phyloP scores from a whole-genome alignment of 2,797 vertebrate genomes.

The Dicrostonyx torquatus region DNA sequence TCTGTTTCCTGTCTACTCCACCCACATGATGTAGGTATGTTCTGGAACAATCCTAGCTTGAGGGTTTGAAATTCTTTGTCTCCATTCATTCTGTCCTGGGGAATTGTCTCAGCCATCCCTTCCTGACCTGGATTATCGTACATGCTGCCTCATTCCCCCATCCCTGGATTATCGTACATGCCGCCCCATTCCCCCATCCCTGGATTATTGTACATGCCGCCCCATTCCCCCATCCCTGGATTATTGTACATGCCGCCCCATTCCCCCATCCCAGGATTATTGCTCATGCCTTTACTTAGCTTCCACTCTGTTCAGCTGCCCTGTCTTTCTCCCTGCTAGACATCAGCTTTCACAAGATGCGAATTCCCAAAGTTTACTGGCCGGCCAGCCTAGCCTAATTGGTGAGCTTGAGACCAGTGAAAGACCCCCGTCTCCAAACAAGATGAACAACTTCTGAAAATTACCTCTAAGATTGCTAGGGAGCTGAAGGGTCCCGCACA shows the following conservation, averaged over 20 bases:
- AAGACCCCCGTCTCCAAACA: neutral
- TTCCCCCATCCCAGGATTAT: accelerated
- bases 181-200: no score
- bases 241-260: no score
- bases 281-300: neutral
- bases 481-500: neutral
- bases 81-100: neutral
- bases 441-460: neutral
- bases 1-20: neutral
- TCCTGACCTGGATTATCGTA: neutral
- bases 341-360: neutral
- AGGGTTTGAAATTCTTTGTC: neutral
- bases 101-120: neutral
- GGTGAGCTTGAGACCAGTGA: neutral
- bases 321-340: neutral
- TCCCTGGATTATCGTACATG: no score
- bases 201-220: no score
- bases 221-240: no score
- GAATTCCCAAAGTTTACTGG: accelerated
- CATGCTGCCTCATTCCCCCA: accelerated
- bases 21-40: no score
- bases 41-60: neutral
- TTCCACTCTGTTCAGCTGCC: neutral
- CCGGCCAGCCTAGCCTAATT: neutral
- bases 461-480: neutral